Conservation (phyloP, 2,797 vertebrate genomes). For the Paedocypris micromegethes region DNA sequence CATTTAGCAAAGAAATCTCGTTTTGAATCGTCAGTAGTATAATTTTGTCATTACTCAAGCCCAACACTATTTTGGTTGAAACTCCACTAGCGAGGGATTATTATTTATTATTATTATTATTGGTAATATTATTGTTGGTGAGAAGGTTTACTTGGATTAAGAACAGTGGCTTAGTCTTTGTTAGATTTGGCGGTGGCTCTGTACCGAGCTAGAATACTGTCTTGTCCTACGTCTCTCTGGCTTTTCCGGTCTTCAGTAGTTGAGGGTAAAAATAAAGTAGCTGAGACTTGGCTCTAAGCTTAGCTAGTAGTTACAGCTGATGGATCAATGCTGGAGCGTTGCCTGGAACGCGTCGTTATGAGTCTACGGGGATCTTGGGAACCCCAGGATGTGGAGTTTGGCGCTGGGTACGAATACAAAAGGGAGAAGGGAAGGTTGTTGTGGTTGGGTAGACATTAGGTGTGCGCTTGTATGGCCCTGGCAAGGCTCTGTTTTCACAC, state of each 20-base stretch:
- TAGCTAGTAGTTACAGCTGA: constrained; percentile 43
- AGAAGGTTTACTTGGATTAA: constrained; percentile 18
- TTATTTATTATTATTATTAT: too few relatives aligned
- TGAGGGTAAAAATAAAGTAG: constrained; percentile 31
- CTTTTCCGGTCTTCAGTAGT: constrained; percentile 40
- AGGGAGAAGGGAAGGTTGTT: constrained; percentile 26
- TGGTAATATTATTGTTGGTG: too few relatives aligned
- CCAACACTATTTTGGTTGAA: constrained; percentile 1
- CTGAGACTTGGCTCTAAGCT: constrained; percentile 33
- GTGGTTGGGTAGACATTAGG: constrained; percentile 25
- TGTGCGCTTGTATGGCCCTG: constrained; percentile 17
- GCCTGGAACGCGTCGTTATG: constrained; percentile 39
- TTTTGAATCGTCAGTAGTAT: too few relatives aligned
- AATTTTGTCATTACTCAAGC: too few relatives aligned
- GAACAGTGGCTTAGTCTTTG: constrained; percentile 51
- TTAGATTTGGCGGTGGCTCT: constrained; percentile 56
- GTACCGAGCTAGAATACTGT: constrained; percentile 32
- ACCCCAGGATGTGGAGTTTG: constrained; percentile 34
- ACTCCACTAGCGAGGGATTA: constrained; percentile 18
- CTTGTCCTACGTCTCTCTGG: constrained; percentile 19
- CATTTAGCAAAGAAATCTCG: too few relatives aligned
- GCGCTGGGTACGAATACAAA: constrained; percentile 38
- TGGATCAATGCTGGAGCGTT: constrained; percentile 37
- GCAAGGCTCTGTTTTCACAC: constrained; percentile 22
- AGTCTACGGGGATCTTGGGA: constrained; percentile 46